Evolutionary conservation across 2,888 invertebrate genomes (phyloP).

Genomic region (Phoenoteleia sp.): DNA sequence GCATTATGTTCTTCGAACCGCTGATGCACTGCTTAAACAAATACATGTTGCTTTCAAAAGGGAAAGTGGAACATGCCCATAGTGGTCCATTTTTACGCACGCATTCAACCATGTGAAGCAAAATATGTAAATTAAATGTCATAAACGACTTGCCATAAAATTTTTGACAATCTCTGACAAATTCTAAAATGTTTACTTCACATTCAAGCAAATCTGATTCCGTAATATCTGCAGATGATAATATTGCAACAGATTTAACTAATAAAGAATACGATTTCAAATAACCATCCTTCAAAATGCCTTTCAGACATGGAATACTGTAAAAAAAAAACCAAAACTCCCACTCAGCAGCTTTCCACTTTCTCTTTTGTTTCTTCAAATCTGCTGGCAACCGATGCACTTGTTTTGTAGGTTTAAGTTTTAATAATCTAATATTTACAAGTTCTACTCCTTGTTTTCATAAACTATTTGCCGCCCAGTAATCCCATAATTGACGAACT

Average conservation of each 20-base stretch:
- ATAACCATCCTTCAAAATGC: slow-evolving; percentile 30
- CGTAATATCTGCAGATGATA: slow-evolving; percentile 34
- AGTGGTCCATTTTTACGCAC: slow-evolving; percentile 38
- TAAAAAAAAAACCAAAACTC: slow-evolving; percentile 64
- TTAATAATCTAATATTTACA: slow-evolving; percentile 9
- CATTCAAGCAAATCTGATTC: slow-evolving; percentile 39
- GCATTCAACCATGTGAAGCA: slow-evolving; percentile 39
- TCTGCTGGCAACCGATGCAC: slow-evolving; percentile 49
- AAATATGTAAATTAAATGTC: slow-evolving; percentile 46
- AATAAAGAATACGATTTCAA: slow-evolving; percentile 50
- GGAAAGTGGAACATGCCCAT: slow-evolving; percentile 43
- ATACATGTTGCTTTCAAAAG: slow-evolving; percentile 51
- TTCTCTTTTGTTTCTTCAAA: not conserved
- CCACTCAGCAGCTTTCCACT: slow-evolving; percentile 61
- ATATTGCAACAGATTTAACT: slow-evolving; percentile 20
- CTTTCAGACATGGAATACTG: slow-evolving; percentile 55
- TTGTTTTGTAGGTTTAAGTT: slow-evolving; percentile 43
- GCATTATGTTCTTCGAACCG: slow-evolving; percentile 49
- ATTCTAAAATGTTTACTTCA: slow-evolving; percentile 48
- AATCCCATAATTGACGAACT: slow-evolving; percentile 21
- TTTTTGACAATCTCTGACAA: slow-evolving; percentile 43
- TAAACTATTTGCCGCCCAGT: too few relatives aligned
- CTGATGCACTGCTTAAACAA: slow-evolving; percentile 43
- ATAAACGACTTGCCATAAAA: slow-evolving; percentile 39
- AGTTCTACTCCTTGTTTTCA: not conserved